A percentile compares a stretch with the other conserved stretches of the same genome.
These are phyloP conservation scores for Ascidia mentula DNA, from an alignment of 23 tunicate species.

Conservation along the genomic window DNA sequence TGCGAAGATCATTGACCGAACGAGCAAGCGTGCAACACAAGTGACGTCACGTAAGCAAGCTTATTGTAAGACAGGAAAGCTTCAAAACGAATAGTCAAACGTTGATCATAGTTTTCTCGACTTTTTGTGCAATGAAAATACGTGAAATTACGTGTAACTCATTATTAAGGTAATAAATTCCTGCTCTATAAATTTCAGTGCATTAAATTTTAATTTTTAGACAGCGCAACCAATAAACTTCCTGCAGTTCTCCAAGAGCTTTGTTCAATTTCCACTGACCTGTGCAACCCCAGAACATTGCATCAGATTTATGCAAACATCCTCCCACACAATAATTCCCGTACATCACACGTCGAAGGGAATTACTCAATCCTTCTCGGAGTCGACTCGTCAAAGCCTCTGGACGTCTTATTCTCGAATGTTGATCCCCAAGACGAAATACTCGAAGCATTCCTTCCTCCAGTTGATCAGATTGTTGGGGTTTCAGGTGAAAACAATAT, in stretches of 20 bases:
- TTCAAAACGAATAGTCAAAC: neutral
- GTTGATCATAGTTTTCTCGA: neutral
- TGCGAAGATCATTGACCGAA: too few species aligned
- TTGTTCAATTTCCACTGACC: neutral
- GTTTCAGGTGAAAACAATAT: neutral
- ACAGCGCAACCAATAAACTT: too few species aligned
- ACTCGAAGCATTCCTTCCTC: neutral
- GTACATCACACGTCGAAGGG: neutral
- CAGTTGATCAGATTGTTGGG: neutral
- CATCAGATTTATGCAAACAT: neutral
- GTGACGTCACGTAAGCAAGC: too few species aligned
- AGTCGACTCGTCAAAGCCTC: neutral
- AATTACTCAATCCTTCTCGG: neutral
- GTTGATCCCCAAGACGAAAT: neutral
- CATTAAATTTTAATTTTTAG: too few species aligned
- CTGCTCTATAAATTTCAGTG: too few species aligned
- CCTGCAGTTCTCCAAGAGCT: neutral
- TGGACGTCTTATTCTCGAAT: neutral
- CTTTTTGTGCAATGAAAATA: neutral
- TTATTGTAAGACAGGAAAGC: neutral
- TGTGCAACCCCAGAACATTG: neutral
- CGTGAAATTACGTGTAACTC: too few species aligned
- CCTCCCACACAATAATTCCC: neutral
- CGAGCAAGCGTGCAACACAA: too few species aligned
- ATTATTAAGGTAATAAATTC: too few species aligned